phyloP scores from a whole-genome alignment of 2,113 vertebrate species.

The Clarias macrocephalus region DNA sequence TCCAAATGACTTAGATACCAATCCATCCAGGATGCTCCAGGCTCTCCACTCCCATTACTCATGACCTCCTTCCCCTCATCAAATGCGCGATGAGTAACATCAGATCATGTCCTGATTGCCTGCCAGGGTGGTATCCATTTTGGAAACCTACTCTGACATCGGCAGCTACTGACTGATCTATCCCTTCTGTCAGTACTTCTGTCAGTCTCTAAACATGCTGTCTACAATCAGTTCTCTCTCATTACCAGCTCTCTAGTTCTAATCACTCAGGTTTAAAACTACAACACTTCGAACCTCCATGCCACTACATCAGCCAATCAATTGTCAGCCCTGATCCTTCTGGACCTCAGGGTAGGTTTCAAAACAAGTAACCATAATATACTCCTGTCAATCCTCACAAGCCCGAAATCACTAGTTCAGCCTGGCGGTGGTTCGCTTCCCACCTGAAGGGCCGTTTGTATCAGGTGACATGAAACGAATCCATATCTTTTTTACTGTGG shows the following conservation, averaged over 20 bases:
- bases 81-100: not conserved
- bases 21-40: constrained; percentile 5
- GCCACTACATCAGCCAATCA: not conserved
- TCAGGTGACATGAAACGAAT: constrained; percentile 1
- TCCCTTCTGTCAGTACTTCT: not conserved
- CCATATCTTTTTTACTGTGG: constrained; percentile 9
- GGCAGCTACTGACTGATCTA: not conserved
- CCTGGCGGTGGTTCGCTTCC: not conserved
- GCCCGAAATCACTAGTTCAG: constrained; percentile 2
- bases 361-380: constrained; percentile 24
- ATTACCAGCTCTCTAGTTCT: not conserved
- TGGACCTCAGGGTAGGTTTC: constrained; percentile 12
- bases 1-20: not conserved
- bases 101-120: constrained; percentile 7
- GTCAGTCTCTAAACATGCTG: not conserved
- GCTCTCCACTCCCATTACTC: constrained; percentile 3
- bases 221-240: not conserved
- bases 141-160: not conserved
- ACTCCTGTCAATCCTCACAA: constrained; percentile 1
- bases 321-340: constrained; percentile 4
- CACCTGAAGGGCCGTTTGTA: not conserved
- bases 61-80: constrained; percentile 7
- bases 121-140: not conserved
- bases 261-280: not conserved
- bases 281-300: not conserved